Evolutionary conservation across 2,113 vertebrate genomes (phyloP), one percentile per base, ranked within the genome.

Genomic region (Alosa alosa): DNA sequence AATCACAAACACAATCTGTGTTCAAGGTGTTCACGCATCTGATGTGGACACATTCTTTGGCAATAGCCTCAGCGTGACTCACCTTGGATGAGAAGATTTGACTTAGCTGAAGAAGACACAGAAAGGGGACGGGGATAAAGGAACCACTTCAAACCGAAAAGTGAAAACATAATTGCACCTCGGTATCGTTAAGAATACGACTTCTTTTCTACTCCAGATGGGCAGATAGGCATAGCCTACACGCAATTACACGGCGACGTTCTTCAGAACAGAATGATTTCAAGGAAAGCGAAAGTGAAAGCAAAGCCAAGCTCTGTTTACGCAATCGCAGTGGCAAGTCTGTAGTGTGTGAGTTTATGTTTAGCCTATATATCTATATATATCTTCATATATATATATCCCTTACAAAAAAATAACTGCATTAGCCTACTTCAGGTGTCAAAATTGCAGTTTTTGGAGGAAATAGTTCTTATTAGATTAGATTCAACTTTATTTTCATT

Each of bases 231-330:
- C 31, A 31, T 31, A 31, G 13, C 7, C 64, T 31, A 15, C 72
- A 39, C 72, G 11, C 31, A 25, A 7, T 60, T 25, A 5, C 60
- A 20, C 9, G n/a, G 25, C 4, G 6, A 36, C 46, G 46, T 49
- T 49, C 31, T 83, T 31, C 31, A 31, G 31, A 31, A 45, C 49
- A 18, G 7, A 17, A 8, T 36, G 41, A 55, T 86, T 88, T 86
- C 68, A 46, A 15, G 52, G 84, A 88, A 90, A 90, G 83, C 49
- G 87, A 90, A 90, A 90, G 89, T 82, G 86, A 90, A 90, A 90
- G 84, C 68, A 18, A 9, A 7, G 22, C 47, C 15, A 11, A 0
- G 41, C 41, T 44, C 41, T 44, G 41, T 44, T 44, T 4, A 44
- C 41, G 41, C 41, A 44, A 44, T 3, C 41, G 41, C 41, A 44